A percentile compares a stretch with the other conserved stretches of the same genome.
These are phyloP conservation scores for Drosophila aff. DNA, from an alignment of 1,140 invertebrate species.

Conservation along the genomic window DNA sequence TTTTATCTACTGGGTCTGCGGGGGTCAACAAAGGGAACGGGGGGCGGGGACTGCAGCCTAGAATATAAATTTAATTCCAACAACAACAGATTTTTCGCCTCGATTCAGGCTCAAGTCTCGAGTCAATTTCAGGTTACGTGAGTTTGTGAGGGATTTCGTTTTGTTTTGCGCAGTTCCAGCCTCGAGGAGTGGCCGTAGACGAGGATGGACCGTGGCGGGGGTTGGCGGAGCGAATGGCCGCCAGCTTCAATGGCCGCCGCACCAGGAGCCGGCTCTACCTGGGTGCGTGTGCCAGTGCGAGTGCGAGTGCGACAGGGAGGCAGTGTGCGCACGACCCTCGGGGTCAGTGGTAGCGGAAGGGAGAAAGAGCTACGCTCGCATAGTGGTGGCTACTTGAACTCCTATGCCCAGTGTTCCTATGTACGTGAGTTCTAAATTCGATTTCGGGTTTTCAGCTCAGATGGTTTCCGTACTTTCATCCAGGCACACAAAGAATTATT, in stretches of 20 bases:
- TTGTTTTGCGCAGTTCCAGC: constrained; percentile 47
- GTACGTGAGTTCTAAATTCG: constrained; percentile 40
- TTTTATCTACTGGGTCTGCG: constrained; percentile 44
- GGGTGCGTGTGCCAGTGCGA: constrained; percentile 4
- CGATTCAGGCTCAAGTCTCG: constrained; percentile 43
- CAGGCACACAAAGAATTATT: background rate
- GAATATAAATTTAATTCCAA: constrained; percentile 77
- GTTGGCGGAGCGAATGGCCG: constrained; percentile 46
- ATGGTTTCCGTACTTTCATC: constrained; percentile 20
- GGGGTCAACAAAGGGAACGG: background rate
- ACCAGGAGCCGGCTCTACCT: constrained; percentile 44
- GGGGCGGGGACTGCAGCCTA: constrained; percentile 23
- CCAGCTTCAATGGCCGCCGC: constrained; percentile 73
- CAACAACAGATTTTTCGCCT: constrained; percentile 67
- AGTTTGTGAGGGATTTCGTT: constrained; percentile 24
- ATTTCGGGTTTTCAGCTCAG: constrained; percentile 3
- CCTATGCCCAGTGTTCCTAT: constrained; percentile 13
- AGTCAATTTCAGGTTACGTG: constrained; percentile 43
- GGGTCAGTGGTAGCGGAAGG: background rate
- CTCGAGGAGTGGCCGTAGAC: constrained; percentile 23
- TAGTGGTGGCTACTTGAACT: constrained; percentile 26
- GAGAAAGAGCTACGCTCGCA: constrained; percentile 3
- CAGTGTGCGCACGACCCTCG: constrained; percentile 18
- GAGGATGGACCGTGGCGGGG: background rate
- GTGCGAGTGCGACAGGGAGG: constrained; percentile 54